Percentiles rank a stretch among this genome's conserved stretches.
Evolutionary conservation across 2,113 vertebrate genomes (phyloP).

Genomic region (Xenotilapia longispinis): DNA sequence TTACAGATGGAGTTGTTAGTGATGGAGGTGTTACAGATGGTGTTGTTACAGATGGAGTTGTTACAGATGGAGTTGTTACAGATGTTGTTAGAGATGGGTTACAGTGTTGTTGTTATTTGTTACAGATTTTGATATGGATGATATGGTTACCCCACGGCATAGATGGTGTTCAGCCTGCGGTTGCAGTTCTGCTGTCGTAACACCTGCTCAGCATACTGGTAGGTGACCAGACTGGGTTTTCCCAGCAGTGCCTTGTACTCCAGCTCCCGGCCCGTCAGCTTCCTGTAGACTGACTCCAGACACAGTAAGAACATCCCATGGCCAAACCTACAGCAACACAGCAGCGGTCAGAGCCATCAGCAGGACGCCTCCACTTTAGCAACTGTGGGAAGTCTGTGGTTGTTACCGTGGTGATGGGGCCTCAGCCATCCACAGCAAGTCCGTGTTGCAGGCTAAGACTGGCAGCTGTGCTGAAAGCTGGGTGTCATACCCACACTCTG

Average conservation of each 20-base stretch:
- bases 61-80: accelerated
- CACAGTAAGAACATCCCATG: slow-evolving; percentile 87
- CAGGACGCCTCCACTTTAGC: not conserved
- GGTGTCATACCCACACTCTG: slow-evolving; percentile 59
- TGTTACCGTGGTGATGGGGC: slow-evolving; percentile 82
- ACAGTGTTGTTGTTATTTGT: not conserved
- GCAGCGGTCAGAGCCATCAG: not conserved
- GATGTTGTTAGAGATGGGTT: not conserved
- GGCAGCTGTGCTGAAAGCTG: slow-evolving; percentile 73
- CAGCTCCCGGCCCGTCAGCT: slow-evolving; percentile 81
- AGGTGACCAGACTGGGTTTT: slow-evolving; percentile 83
- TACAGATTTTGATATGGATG: not conserved
- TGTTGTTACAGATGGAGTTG: no score
- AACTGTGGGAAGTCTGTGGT: not conserved
- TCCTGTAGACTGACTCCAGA: slow-evolving; percentile 85
- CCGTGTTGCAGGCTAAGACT: slow-evolving; percentile 83
- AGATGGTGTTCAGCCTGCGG: slow-evolving; percentile 73
- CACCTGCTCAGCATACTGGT: slow-evolving; percentile 77
- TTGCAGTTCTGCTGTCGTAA: slow-evolving; percentile 58
- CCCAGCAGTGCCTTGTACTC: slow-evolving; percentile 81
- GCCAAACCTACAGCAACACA: slow-evolving; percentile 71
- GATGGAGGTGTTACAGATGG: accelerated
- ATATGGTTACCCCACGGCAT: slow-evolving; percentile 77
- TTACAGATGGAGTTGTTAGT: accelerated
- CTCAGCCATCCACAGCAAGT: slow-evolving; percentile 87